Percentiles rank a stretch among this genome's conserved stretches.
Conservation (phyloP, 2,888 invertebrate genomes). For the Tipula lateralis region DNA sequence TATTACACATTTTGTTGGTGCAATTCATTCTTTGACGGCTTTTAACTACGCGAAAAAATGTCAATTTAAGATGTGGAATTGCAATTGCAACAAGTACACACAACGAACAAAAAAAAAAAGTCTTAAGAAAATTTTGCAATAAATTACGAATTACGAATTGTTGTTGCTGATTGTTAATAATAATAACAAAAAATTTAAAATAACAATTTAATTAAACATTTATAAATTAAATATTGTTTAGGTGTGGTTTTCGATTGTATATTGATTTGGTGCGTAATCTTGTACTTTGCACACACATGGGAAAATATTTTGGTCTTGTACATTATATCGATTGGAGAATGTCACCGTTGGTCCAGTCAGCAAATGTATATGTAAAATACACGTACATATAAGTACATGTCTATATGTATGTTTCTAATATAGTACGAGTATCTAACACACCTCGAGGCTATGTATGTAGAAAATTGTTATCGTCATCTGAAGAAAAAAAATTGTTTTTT, state of each 20-base stretch:
- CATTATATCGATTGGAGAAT: neutral
- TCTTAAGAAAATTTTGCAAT: neutral
- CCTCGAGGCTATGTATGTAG: neutral
- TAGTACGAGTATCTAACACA: neutral
- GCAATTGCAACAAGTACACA: neutral
- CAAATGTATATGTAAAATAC: neutral
- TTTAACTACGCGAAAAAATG: conserved; percentile 27
- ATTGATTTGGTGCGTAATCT: neutral
- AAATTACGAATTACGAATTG: neutral
- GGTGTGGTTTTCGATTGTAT: neutral
- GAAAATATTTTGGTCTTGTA: neutral
- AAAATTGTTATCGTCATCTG: neutral
- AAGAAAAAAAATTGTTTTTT: neutral
- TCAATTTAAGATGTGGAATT: conserved; percentile 19
- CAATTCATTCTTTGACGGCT: conserved; percentile 28
- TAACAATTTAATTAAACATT: conserved; percentile 11
- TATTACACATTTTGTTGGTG: neutral
- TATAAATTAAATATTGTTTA: neutral
- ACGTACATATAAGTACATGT: neutral
- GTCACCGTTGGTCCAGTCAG: neutral
- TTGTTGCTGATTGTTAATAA: neutral
- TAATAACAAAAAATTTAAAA: neutral
- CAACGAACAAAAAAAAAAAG: neutral
- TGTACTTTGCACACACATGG: neutral
- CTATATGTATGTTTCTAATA: neutral